Evolutionary conservation across 2,888 invertebrate species (phyloP), one percentile per base, ranked within the genome.

Genomic region (Drosophila limbata): DNA sequence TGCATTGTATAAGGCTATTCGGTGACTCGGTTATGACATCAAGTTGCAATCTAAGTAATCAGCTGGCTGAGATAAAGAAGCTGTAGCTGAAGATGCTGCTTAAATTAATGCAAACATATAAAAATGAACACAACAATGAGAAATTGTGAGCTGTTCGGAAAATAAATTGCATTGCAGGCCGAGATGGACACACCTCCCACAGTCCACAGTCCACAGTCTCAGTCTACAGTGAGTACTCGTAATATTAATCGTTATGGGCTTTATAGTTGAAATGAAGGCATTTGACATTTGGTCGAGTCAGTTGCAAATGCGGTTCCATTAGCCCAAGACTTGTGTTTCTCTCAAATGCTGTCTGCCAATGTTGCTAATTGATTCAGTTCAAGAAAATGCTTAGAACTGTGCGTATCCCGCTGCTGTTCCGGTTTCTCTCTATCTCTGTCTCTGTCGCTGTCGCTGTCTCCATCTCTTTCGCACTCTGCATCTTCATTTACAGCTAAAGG

Each of bases 291-390:
- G 75, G 63, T 17, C 31, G 55, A 40, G 53, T 45, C 48, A 45
- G 81, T 44, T 64, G 53, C 51, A 68, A 59, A 76, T 64, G 69
- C 47, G 64, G 55, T 67, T 59, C 56, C 81, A 84, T 70, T 86
- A 74, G 48, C 51, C 63, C 56, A 66, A 42, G 48, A 55, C 53
- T 59, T 56, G 47, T 44, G 40, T 53, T 31, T 40, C 17, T 31
- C 28, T n/a, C 1, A 17, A 53, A 11, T 25, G 28, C 56, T 19
- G 31, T 5, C 19, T 13, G 25, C 11, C 10, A 57, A 56, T 51
- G 56, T 56, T 47, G 84, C 66, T 81, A 84, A 84, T 84, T 84
- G 79, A 86, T 81, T 71, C 64, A 33, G 33, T 31, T 42, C 52
- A 39, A 35, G 42, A 25, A 28, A 17, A 40, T 33, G 10, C 3